Conservation (phyloP, 2,113 vertebrate genomes). For the Thunnus thynnus region DNA sequence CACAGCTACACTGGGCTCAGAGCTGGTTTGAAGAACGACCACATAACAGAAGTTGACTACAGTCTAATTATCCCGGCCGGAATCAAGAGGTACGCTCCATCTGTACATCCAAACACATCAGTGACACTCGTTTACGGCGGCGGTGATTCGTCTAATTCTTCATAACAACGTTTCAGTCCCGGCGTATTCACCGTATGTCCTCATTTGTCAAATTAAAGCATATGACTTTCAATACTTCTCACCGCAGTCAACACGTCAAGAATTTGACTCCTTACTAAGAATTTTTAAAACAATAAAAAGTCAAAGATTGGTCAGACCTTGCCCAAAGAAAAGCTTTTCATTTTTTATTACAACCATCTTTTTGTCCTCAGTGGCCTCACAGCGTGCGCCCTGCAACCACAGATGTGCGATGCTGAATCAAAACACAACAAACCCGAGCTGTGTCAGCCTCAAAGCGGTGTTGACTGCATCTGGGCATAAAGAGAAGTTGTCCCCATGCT, state of each 20-base stretch:
- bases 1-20: conserved; percentile 27
- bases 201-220: too few relatives aligned
- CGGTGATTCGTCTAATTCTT: too few relatives aligned
- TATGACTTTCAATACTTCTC: too few relatives aligned
- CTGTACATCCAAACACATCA: background rate
- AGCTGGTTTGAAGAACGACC: conserved; percentile 41
- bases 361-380: conserved; percentile 21
- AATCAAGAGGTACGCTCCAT: background rate
- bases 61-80: background rate
- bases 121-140: background rate
- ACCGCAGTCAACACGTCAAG: too few relatives aligned
- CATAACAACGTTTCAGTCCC: background rate
- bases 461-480: conserved; percentile 4
- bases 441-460: background rate
- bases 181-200: too few relatives aligned
- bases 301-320: background rate
- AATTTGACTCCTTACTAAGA: too few relatives aligned
- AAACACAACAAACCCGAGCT: conserved; percentile 17
- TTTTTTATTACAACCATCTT: background rate
- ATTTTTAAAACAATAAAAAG: too few relatives aligned
- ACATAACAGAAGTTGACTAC: background rate
- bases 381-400: conserved; percentile 4
- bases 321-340: background rate
- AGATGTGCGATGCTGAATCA: conserved; percentile 29
- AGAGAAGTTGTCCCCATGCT: background rate